Evolutionary conservation across 2,113 vertebrate species (phyloP).

Genomic region (Donacobius atricapilla): DNA sequence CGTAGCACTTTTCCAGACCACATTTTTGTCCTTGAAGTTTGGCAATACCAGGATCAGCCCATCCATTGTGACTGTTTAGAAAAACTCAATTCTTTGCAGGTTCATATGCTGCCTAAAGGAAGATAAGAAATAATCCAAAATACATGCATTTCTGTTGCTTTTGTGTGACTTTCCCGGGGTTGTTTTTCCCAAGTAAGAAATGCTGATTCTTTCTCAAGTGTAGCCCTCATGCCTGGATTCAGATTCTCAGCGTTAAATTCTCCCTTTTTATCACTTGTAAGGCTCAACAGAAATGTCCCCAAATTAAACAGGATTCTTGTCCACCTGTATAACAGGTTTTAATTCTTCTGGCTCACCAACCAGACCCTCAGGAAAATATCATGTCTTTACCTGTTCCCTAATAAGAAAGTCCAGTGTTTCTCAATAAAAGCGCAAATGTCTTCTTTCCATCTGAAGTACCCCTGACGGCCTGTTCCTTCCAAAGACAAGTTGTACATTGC

Average conservation of each 20-base stretch:
- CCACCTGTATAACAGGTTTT: not conserved
- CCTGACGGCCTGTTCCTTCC: slow-evolving; percentile 94
- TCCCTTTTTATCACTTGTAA: not conserved
- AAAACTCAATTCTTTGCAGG: not conserved
- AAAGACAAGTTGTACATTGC: slow-evolving; percentile 98
- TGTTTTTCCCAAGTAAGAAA: not conserved
- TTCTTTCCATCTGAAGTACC: slow-evolving; percentile 98
- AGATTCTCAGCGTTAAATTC: not conserved
- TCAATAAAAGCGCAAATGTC: slow-evolving; percentile 99
- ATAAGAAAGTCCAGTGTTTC: slow-evolving; percentile 94
- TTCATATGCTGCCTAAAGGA: not conserved
- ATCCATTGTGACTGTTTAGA: not conserved
- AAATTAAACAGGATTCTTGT: not conserved
- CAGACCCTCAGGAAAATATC: not conserved
- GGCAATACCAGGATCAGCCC: not conserved
- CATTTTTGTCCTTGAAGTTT: not conserved
- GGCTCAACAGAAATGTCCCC: not conserved
- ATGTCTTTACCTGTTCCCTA: slow-evolving; percentile 84
- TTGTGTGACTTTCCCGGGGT: not conserved
- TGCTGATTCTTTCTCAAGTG: not conserved
- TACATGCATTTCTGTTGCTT: not conserved
- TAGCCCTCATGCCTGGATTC: not conserved
- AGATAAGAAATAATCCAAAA: not conserved
- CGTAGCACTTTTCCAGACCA: not conserved
- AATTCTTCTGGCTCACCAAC: not conserved